Evolutionary conservation across 1,140 invertebrate genomes (phyloP).

Genomic region (Pteromalus puparum): DNA sequence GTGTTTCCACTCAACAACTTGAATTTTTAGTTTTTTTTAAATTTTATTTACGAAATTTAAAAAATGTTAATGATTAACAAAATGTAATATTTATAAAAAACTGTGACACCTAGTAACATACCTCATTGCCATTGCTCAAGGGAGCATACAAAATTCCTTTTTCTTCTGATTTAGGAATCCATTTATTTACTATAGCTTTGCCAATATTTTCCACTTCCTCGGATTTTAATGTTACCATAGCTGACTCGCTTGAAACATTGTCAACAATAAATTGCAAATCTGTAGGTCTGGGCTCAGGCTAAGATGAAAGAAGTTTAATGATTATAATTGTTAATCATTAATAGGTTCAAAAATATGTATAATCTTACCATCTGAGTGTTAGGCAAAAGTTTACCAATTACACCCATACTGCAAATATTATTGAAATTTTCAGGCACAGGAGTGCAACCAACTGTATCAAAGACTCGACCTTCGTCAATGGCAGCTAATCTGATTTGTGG

Average conservation of each 20-base stretch:
- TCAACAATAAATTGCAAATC: constrained; percentile 13
- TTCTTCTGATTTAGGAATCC: constrained; percentile 59
- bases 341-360: constrained; percentile 3
- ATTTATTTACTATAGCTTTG: constrained; percentile 57
- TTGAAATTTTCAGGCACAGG: constrained; percentile 52
- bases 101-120: not conserved
- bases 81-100: not conserved
- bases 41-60: too few species aligned
- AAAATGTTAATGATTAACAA: too few species aligned
- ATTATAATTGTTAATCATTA: not conserved
- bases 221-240: constrained; percentile 15
- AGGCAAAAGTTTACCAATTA: constrained; percentile 52
- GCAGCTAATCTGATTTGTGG: constrained; percentile 56
- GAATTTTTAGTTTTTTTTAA: too few species aligned
- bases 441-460: constrained; percentile 34
- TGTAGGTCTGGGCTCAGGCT: not conserved
- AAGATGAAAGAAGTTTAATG: not conserved
- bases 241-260: not conserved
- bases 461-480: constrained; percentile 62
- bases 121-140: not conserved
- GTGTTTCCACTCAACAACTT: too few species aligned
- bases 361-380: constrained; percentile 29
- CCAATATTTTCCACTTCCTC: constrained; percentile 20
- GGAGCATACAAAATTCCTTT: constrained; percentile 57
- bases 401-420: constrained; percentile 54